A percentile compares a stretch with the other conserved stretches of the same genome.
Evolutionary conservation across 2,797 vertebrate genomes (phyloP).

Genomic region (Spea hammondii): DNA sequence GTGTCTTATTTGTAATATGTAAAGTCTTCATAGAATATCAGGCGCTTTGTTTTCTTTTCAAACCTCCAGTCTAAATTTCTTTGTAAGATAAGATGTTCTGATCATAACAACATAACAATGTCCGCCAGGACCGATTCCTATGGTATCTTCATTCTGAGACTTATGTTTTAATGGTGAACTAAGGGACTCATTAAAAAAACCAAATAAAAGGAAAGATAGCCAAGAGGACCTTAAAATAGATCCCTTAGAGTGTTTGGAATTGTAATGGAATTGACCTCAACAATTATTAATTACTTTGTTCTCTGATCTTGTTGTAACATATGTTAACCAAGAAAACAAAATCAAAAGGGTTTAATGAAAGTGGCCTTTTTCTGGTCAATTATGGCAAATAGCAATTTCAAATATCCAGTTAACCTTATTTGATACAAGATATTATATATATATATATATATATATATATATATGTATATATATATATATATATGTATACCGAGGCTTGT

Average conservation of each 20-base stretch:
- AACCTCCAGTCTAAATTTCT: not conserved
- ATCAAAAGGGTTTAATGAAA: too few relatives aligned
- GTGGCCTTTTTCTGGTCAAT: too few relatives aligned
- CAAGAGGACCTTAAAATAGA: not conserved
- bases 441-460: too few relatives aligned
- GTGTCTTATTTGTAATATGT: not conserved
- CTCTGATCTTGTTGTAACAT: not conserved
- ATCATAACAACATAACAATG: conserved; percentile 15
- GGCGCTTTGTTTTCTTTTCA: not conserved
- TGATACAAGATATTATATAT: too few relatives aligned
- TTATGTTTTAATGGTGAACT: not conserved
- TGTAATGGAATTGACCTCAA: not conserved
- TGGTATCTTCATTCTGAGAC: not conserved
- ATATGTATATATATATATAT: too few relatives aligned
- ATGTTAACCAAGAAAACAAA: too few relatives aligned
- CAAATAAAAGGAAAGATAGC: not conserved
- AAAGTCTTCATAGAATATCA: not conserved
- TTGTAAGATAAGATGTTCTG: not conserved
- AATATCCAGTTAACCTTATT: too few relatives aligned
- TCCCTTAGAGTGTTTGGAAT: not conserved
- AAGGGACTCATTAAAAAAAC: conserved; percentile 19
- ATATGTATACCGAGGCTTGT: too few relatives aligned
- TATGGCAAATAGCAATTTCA: too few relatives aligned
- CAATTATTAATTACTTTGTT: not conserved
- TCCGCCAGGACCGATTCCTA: conserved; percentile 15